These are phyloP conservation scores for Lithobates sylvaticus DNA, from an alignment of 2,797 vertebrate species.

Conservation along the genomic window DNA sequence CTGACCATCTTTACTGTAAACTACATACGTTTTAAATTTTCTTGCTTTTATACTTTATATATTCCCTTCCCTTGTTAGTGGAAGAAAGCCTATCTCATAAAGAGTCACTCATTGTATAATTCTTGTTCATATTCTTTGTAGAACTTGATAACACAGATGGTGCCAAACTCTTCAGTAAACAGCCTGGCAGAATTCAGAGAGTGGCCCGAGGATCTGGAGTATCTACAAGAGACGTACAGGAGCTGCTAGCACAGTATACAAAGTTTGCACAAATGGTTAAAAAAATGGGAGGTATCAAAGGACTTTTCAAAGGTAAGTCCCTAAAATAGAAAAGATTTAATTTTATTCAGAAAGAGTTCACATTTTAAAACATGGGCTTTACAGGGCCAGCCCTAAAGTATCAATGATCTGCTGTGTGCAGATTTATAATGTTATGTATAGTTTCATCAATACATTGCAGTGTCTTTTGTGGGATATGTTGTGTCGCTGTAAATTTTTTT, in stretches of 20 bases:
- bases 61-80: too few relatives aligned
- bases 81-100: too few relatives aligned
- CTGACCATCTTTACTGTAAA: too few relatives aligned
- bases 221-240: conserved; percentile 94
- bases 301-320: conserved; percentile 92
- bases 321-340: background rate
- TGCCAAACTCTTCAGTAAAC: conserved; percentile 97
- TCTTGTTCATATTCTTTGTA: conserved; percentile 67
- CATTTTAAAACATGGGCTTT: too few relatives aligned
- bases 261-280: conserved; percentile 99
- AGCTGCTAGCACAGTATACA: conserved; percentile 96
- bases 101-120: too few relatives aligned
- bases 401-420: too few relatives aligned
- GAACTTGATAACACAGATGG: conserved; percentile 98
- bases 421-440: too few relatives aligned
- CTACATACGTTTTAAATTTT: too few relatives aligned
- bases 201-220: conserved; percentile 95
- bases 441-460: too few relatives aligned
- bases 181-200: conserved; percentile 93
- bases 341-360: too few relatives aligned
- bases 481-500: background rate
- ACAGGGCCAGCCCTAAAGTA: too few relatives aligned
- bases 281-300: conserved; percentile 99
- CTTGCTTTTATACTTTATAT: too few relatives aligned
- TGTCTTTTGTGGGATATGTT: background rate